Percentiles rank a stretch among this genome's conserved stretches.
Evolutionary conservation across 2,113 vertebrate species (phyloP).

Genomic region (Eublepharis macularius): DNA sequence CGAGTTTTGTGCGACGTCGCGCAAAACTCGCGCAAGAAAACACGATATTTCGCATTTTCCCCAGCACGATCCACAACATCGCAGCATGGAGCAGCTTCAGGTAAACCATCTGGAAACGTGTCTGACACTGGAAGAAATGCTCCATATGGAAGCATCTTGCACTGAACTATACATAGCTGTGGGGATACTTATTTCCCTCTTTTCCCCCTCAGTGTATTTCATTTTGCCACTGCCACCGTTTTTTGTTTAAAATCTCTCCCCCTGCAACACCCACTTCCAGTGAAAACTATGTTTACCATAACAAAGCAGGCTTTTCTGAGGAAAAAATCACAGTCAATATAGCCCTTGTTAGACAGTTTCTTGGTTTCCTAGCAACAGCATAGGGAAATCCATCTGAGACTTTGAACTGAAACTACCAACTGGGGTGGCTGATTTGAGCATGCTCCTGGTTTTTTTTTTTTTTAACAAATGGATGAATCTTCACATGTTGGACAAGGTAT

Average conservation of each 20-base stretch:
- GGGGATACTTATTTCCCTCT: conserved; percentile 24
- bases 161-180: background rate
- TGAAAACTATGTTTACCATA: conserved; percentile 51
- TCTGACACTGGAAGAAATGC: background rate
- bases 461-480: conserved; percentile 53
- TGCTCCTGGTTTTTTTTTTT: conserved; percentile 38
- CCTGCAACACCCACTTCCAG: conserved; percentile 49
- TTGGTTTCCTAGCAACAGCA: conserved; percentile 79
- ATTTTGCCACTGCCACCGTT: conserved; percentile 8
- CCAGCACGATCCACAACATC: too few relatives aligned
- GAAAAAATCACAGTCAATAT: conserved; percentile 52
- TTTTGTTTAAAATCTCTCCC: conserved; percentile 54
- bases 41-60: too few relatives aligned
- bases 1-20: too few relatives aligned
- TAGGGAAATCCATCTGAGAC: conserved; percentile 75
- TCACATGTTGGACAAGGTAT: background rate
- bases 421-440: conserved; percentile 59
- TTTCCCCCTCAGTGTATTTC: background rate
- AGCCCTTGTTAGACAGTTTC: conserved; percentile 67
- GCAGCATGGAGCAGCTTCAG: too few relatives aligned
- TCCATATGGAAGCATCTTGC: background rate
- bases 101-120: too few relatives aligned
- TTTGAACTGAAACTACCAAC: conserved; percentile 64
- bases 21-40: too few relatives aligned
- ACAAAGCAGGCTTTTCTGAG: conserved; percentile 57